Evolutionary conservation across 2,888 invertebrate genomes (phyloP), one percentile per base, ranked within the genome.

Genomic region (Junonia oenone): DNA sequence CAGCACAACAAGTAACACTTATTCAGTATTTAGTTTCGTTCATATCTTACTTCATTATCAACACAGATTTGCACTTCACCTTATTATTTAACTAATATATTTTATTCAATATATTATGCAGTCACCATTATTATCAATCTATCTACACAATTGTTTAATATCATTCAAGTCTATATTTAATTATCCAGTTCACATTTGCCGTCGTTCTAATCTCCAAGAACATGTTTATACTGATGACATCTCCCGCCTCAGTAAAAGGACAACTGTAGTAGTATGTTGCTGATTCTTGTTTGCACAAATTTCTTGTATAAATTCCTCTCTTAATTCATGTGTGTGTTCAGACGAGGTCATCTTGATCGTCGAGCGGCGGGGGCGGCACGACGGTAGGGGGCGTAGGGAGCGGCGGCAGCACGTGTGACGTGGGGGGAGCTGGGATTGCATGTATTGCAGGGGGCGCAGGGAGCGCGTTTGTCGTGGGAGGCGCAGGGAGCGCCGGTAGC

Each of bases 391-490:
- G 27, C n/a, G 17, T n/a, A 0, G 19, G 40, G 15, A 13, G 35
- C 9, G 43, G 6, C 2, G 22, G 55, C 49, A 54, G 51, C 56
- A 55, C 65, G 60, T 2, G 22, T 5, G 9, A 33, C 9, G 29
- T 52, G 9, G 65, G 59, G 52, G 65, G 57, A n/a, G 65, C 69
- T 76, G 79, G 82, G 76, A 52, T 64, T 55, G 53, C n/a, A n/a
- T n/a, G n/a, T n/a, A n/a, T n/a, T n/a, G n/a, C n/a, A n/a, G 53
- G 48, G 52, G 56, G 55, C 38, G 45, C 50, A 55, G 59, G 63
- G 54, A 58, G 48, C 52, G 62, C 43, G n/a, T n/a, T n/a, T n/a
- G n/a, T n/a, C 54, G 65, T 55, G 53, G 53, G 48, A 51, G 56
- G 55, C 38, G 45, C 50, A 55, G 59, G 63, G 54, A 58, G 48